Evolutionary conservation across 2,888 invertebrate genomes (phyloP).

Genomic region (Arge pagana): DNA sequence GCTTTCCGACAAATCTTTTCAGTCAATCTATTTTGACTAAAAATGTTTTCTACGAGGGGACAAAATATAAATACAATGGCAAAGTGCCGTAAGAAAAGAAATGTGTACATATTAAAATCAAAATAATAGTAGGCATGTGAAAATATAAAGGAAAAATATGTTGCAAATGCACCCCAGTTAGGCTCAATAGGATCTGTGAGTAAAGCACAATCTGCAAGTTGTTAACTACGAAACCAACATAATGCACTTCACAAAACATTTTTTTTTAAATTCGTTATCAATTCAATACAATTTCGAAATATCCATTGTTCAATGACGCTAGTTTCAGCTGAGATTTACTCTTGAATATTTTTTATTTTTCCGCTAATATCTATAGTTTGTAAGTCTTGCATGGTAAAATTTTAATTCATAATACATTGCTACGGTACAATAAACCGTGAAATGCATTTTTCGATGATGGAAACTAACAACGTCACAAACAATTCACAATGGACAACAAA

Average conservation of each 20-base stretch:
- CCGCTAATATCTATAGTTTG: not conserved
- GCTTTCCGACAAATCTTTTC: conserved; percentile 8
- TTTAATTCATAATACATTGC: not conserved
- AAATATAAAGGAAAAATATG: conserved; percentile 37
- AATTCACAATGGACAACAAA: conserved; percentile 11
- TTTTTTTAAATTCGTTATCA: not conserved
- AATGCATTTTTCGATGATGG: conserved; percentile 8
- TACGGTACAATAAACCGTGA: conserved; percentile 1
- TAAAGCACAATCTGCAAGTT: conserved; percentile 47
- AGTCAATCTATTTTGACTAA: conserved; percentile 14
- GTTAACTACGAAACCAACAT: conserved; percentile 40
- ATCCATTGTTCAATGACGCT: not conserved
- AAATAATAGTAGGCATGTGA: conserved; percentile 34
- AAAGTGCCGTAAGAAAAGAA: conserved; percentile 30
- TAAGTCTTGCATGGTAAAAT: not conserved
- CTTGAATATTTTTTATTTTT: too few species aligned
- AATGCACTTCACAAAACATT: conserved; percentile 36
- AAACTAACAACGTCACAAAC: conserved; percentile 2
- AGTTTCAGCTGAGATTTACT: not conserved
- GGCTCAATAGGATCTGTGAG: conserved; percentile 51
- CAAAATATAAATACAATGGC: conserved; percentile 57
- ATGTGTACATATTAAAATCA: conserved; percentile 28
- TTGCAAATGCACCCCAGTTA: conserved; percentile 62
- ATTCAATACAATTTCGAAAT: not conserved
- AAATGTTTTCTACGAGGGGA: conserved; percentile 44